Conservation (phyloP, 2,888 invertebrate genomes). For the Drosophila siamana region DNA sequence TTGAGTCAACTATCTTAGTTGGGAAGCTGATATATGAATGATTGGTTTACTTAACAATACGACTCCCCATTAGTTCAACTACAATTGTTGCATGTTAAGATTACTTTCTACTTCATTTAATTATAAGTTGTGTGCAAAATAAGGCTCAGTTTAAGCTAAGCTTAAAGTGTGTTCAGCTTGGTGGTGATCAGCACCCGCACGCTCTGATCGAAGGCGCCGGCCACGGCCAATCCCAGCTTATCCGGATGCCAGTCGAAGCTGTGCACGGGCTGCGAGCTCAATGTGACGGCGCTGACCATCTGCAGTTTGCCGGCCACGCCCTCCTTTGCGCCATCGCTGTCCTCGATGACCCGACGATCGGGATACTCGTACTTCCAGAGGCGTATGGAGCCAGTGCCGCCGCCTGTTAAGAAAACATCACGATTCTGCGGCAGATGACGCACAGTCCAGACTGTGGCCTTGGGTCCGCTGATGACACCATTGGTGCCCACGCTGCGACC, state of each 20-base stretch:
- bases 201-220: slow-evolving; percentile 96
- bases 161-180: slow-evolving; percentile 90
- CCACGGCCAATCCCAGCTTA: slow-evolving; percentile 94
- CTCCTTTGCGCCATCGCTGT: slow-evolving; percentile 89
- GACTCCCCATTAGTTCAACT: background rate
- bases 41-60: too few relatives aligned
- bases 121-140: slow-evolving; percentile 3
- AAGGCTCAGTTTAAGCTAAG: slow-evolving; percentile 10
- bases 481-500: slow-evolving; percentile 85
- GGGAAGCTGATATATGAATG: too few relatives aligned
- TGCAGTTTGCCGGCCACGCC: slow-evolving; percentile 92
- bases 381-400: slow-evolving; percentile 95
- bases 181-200: slow-evolving; percentile 94
- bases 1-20: too few relatives aligned
- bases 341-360: slow-evolving; percentile 89
- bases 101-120: slow-evolving; percentile 15
- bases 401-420: slow-evolving; percentile 95
- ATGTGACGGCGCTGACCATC: slow-evolving; percentile 91
- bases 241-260: slow-evolving; percentile 97
- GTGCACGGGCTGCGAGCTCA: slow-evolving; percentile 95
- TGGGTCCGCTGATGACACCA: slow-evolving; percentile 87
- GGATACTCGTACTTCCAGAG: slow-evolving; percentile 99
- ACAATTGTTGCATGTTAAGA: background rate
- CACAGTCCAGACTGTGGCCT: slow-evolving; percentile 95
- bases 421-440: slow-evolving; percentile 97